phyloP scores from a whole-genome alignment of 2,888 invertebrate species.

The Caenorhabditis sp. region DNA sequence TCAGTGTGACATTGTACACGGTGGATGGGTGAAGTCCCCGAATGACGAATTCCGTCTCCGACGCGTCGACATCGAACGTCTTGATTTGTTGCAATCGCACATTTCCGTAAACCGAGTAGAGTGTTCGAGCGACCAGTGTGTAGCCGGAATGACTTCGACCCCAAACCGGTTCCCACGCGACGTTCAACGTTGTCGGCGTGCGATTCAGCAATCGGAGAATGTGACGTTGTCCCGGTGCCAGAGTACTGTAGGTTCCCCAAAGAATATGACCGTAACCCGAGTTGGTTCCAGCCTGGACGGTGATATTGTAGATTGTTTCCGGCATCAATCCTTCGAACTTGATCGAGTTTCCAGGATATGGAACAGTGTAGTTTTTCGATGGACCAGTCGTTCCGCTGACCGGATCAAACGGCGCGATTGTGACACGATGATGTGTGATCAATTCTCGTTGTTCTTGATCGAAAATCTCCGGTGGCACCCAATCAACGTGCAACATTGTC shows the following conservation, averaged over 20 bases:
- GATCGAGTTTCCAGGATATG: slow-evolving; percentile 65
- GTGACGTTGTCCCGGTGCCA: slow-evolving; percentile 67
- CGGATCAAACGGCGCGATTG: slow-evolving; percentile 68
- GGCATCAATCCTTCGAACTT: slow-evolving; percentile 67
- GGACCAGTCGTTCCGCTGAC: slow-evolving; percentile 57
- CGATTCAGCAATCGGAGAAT: slow-evolving; percentile 67
- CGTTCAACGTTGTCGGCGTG: slow-evolving; percentile 69
- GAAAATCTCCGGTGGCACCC: slow-evolving; percentile 69
- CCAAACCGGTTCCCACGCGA: slow-evolving; percentile 71
- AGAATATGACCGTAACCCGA: slow-evolving; percentile 67
- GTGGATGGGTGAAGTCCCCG: slow-evolving; percentile 66
- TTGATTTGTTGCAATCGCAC: slow-evolving; percentile 60
- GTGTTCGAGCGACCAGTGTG: slow-evolving; percentile 62
- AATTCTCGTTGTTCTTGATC: slow-evolving; percentile 65
- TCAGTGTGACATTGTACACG: slow-evolving; percentile 70
- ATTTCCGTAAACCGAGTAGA: slow-evolving; percentile 64
- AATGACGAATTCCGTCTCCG: slow-evolving; percentile 65
- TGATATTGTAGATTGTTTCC: slow-evolving; percentile 70
- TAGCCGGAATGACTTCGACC: slow-evolving; percentile 65
- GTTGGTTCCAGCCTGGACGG: slow-evolving; percentile 70
- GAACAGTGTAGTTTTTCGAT: slow-evolving; percentile 69
- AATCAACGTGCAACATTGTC: slow-evolving; percentile 69
- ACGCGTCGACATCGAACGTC: slow-evolving; percentile 62
- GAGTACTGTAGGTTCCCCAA: slow-evolving; percentile 71
- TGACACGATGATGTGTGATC: slow-evolving; percentile 70